phyloP scores from a whole-genome alignment of 2,888 invertebrate genomes.

The Sisyra terminalis region DNA sequence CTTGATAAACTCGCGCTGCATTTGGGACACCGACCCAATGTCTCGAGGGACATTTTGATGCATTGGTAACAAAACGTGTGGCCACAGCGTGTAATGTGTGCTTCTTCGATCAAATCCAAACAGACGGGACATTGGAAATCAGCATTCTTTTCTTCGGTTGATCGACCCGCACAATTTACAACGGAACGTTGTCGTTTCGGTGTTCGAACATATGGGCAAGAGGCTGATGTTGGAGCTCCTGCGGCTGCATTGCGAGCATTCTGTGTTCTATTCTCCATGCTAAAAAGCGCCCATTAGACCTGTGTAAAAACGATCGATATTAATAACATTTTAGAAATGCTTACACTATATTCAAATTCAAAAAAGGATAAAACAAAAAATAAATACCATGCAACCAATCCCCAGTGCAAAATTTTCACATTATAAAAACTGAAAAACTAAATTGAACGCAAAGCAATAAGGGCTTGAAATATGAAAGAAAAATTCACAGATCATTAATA shows the following conservation, averaged over 20 bases:
- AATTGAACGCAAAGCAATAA: too few species aligned
- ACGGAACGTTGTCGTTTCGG: constrained; percentile 31
- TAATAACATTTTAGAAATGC: too few species aligned
- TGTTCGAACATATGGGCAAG: constrained; percentile 28
- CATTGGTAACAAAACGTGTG: constrained; percentile 84
- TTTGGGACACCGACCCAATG: constrained; percentile 60
- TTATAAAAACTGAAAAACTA: too few species aligned
- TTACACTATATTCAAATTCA: too few species aligned
- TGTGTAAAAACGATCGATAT: too few species aligned
- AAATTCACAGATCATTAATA: too few species aligned
- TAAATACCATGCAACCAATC: too few species aligned
- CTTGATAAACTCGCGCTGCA: constrained; percentile 57
- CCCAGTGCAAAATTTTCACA: too few species aligned
- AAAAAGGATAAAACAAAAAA: too few species aligned
- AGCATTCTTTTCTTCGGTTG: constrained; percentile 43
- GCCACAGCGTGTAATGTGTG: constrained; percentile 81
- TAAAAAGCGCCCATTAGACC: too few species aligned
- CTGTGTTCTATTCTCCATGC: too few species aligned
- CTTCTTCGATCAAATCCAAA: constrained; percentile 76
- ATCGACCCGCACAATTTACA: constrained; percentile 43
- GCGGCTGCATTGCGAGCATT: constrained; percentile 16
- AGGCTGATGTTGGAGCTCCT: constrained; percentile 16
- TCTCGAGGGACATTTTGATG: constrained; percentile 49
- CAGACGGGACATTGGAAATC: constrained; percentile 63
- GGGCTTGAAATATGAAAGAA: too few species aligned